Evolutionary conservation across 2,113 vertebrate genomes (phyloP).

Genomic region (Fulmarus glacialis): DNA sequence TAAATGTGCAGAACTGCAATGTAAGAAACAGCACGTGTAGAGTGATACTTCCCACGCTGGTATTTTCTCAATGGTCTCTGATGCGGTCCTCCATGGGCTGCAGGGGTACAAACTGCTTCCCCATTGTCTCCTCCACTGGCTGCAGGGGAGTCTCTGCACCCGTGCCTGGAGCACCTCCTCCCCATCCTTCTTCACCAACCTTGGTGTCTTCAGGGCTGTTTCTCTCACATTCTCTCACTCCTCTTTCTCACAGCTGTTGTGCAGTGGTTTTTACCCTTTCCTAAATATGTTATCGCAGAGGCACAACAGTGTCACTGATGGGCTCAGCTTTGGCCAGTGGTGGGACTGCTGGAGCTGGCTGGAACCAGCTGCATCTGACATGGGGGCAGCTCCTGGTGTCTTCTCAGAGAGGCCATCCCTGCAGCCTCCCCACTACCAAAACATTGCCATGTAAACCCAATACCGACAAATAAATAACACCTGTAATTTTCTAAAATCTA

Average conservation of each 20-base stretch:
- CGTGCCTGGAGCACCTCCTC: fast-evolving
- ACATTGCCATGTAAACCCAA: background rate
- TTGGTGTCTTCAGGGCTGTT: background rate
- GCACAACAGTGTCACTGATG: fast-evolving
- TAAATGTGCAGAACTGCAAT: background rate
- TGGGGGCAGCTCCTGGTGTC: fast-evolving
- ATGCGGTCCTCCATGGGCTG: background rate
- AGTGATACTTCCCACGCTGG: background rate
- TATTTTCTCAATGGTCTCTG: background rate
- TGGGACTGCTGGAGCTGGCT: fast-evolving
- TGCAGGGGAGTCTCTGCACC: background rate
- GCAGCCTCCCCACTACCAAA: background rate
- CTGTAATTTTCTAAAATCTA: background rate
- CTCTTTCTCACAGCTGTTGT: background rate
- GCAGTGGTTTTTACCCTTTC: background rate
- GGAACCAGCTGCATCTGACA: background rate
- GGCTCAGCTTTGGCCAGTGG: background rate
- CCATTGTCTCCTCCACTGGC: background rate
- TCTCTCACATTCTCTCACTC: background rate
- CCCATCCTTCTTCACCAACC: background rate
- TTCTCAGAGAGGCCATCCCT: background rate
- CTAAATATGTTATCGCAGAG: background rate
- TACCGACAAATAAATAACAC: background rate
- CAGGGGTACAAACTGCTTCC: background rate
- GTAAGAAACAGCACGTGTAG: background rate